Base-by-base conservation (phyloP, 1,140 invertebrate species). In the Drosophila sp. region DNA sequence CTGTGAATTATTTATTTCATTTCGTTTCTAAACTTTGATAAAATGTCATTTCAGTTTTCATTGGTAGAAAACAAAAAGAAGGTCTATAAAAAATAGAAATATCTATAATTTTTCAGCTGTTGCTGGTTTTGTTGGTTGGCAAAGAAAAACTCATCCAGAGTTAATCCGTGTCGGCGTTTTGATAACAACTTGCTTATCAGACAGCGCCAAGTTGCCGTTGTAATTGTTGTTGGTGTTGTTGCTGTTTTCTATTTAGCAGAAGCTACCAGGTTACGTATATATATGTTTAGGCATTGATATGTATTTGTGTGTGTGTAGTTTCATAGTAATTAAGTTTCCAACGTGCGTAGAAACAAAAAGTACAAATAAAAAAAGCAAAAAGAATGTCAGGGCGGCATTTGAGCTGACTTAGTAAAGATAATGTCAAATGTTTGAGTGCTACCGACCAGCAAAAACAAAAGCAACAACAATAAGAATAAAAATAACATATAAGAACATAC, bases 401-500 rank as follows among this genome's bases (percentile, higher is more conserved):
- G 64, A 82, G 78, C 56, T 56, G 77, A 84, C 77, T 78, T 80
- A 80, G 51, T 65, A 69, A 48, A 67, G 81, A 86, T 86, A 87
- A 81, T 87, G 78, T 87, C 82, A 78, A 72, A 83, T 58, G 62
- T 69, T 69, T 69, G 57, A 73, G 48, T 62, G 65, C 48, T 40
- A 34, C 69, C 69, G 46, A 53, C 56, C 63, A 53, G n/a, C 18
- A 32, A 70, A n/a, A 61, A 48, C 25, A 65, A 54, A 41, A 56
- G 32, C 34, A 66, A 48, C 21, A 58, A 48, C 13, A 54, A 32
- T n/a, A 48, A 18, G 18, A 40, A 7, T 13, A n/a, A n/a, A n/a
- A n/a, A n/a, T n/a, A n/a, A n/a, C n/a, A n/a, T n/a, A n/a, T n/a
- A n/a, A n/a, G n/a, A n/a, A n/a, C n/a, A n/a, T 38, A 51, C 51